Conservation (phyloP, 2,888 invertebrate genomes). For the Galerucella pusilla region DNA sequence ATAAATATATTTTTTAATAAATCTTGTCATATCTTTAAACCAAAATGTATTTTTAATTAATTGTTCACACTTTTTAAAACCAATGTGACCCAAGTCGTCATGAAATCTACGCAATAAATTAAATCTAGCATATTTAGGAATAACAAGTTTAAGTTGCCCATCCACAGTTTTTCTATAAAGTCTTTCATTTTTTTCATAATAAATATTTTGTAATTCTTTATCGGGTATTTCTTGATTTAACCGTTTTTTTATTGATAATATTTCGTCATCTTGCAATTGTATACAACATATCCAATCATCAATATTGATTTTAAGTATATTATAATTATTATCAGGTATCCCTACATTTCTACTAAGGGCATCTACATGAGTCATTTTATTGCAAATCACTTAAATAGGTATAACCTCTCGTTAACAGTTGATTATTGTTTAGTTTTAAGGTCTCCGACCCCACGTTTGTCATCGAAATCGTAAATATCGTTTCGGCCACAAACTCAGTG, state of each 20-base stretch:
- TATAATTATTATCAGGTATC: too few species aligned
- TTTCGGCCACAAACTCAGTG: too few species aligned
- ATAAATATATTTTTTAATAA: conserved; percentile 38
- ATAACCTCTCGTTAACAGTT: too few species aligned
- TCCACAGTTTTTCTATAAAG: neutral
- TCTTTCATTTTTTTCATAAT: neutral
- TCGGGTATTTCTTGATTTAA: too few species aligned
- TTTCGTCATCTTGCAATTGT: conserved; percentile 33
- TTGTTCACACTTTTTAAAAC: conserved; percentile 25
- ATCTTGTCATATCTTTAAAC: neutral
- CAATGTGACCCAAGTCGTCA: neutral
- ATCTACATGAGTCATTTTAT: conserved; percentile 5
- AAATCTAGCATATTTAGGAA: neutral
- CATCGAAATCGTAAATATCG: too few species aligned
- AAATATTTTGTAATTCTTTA: neutral
- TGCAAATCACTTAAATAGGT: too few species aligned
- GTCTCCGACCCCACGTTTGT: too few species aligned
- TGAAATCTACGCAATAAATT: neutral
- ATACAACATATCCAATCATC: conserved; percentile 47
- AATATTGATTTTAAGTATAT: conserved; percentile 30
- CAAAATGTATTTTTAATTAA: too few species aligned
- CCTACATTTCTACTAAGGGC: neutral
- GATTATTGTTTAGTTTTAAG: too few species aligned
- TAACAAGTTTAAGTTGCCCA: neutral
- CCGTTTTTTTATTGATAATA: neutral